Evolutionary conservation across 2,797 vertebrate species (phyloP).

Genomic region (Eutrigla gurnardus): DNA sequence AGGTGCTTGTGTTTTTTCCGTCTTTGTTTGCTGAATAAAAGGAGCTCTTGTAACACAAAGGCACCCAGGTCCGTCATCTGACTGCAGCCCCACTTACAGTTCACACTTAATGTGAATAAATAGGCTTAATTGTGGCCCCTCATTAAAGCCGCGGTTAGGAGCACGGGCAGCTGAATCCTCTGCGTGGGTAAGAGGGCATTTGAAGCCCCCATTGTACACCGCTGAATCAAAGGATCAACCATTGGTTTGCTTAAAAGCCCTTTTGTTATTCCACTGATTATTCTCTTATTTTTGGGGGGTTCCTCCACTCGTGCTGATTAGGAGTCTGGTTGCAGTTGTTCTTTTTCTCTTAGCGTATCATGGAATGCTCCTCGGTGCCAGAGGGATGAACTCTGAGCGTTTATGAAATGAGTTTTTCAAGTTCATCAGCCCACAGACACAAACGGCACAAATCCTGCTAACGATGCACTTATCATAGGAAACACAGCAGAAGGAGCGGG

Average conservation of each 20-base stretch:
- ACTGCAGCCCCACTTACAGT: conserved; percentile 81
- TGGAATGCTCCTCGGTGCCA: conserved; percentile 67
- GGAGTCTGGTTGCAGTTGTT: conserved; percentile 64
- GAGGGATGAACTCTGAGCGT: conserved; percentile 31
- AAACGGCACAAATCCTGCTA: background rate
- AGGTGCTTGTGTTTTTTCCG: conserved; percentile 82
- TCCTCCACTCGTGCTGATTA: conserved; percentile 76
- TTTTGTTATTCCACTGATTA: conserved; percentile 81
- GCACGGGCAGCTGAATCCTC: conserved; percentile 82
- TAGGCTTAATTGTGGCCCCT: conserved; percentile 85
- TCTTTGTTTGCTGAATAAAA: conserved; percentile 84
- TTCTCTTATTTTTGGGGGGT: conserved; percentile 78
- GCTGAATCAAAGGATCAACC: conserved; percentile 82
- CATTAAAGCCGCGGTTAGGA: conserved; percentile 81
- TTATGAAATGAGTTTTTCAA: conserved; percentile 38
- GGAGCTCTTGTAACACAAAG: conserved; percentile 83
- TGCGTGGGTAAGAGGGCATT: conserved; percentile 81
- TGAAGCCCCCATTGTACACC: conserved; percentile 81
- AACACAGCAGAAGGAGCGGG: background rate
- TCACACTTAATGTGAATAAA: conserved; percentile 87
- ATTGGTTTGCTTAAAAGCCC: conserved; percentile 78
- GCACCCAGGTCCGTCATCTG: conserved; percentile 77
- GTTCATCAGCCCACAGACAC: conserved; percentile 21
- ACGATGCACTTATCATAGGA: too few relatives aligned
- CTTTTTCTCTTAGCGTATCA: conserved; percentile 60